These are phyloP conservation scores for Sebastes kiyomatsui DNA, from an alignment of 2,797 vertebrate species.

Conservation along the genomic window DNA sequence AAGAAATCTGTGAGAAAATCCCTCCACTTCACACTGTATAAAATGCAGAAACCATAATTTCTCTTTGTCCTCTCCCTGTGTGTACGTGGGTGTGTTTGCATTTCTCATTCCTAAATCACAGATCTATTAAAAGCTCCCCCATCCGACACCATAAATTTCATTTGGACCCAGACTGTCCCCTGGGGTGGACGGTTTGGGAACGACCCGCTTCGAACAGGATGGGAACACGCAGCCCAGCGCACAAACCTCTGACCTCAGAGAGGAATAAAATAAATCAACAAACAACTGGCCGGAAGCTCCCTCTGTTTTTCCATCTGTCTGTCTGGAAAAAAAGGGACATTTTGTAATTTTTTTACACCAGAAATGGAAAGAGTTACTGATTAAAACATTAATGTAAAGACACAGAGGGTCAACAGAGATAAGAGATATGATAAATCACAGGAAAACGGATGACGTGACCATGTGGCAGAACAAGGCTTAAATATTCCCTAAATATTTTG, in stretches of 20 bases:
- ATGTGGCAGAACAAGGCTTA: background rate
- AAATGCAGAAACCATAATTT: background rate
- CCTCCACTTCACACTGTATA: conserved; percentile 1
- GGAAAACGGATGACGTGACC: background rate
- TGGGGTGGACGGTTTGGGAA: conserved; percentile 58
- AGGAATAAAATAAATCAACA: conserved; percentile 71
- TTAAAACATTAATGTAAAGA: background rate
- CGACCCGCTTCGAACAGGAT: conserved; percentile 60
- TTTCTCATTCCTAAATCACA: conserved; percentile 67
- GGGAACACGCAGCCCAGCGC: conserved; percentile 64
- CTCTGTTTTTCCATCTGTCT: conserved; percentile 54
- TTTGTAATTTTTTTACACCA: background rate
- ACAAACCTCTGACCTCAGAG: conserved; percentile 64
- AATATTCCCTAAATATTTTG: background rate
- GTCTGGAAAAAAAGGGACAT: conserved; percentile 22
- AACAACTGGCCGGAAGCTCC: conserved; percentile 64
- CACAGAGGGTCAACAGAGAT: background rate
- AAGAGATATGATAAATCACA: background rate
- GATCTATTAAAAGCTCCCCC: conserved; percentile 62
- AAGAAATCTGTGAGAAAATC: conserved; percentile 46
- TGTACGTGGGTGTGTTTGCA: conserved; percentile 47
- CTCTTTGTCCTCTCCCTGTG: background rate
- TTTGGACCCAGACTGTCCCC: conserved; percentile 57
- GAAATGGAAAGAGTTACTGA: background rate
- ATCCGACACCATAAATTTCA: conserved; percentile 71